A percentile compares a stretch with the other conserved stretches of the same genome.
Evolutionary conservation across 2,113 vertebrate species (phyloP).

Genomic region (Conger conger): DNA sequence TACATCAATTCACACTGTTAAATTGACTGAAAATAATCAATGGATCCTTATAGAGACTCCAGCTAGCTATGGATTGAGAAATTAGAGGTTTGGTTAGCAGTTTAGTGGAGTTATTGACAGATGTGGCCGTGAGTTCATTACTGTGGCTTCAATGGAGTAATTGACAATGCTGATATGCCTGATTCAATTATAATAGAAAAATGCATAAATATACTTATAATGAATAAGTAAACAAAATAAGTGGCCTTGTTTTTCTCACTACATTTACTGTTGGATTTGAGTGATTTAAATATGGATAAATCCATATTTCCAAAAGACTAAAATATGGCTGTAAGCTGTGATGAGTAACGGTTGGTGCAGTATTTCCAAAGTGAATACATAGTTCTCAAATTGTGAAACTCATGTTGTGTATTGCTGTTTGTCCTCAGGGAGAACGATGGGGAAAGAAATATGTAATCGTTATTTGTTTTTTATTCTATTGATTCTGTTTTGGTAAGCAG

Average conservation of each 20-base stretch:
- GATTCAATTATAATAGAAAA: not conserved
- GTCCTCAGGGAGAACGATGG: no score
- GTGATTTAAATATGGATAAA: not conserved
- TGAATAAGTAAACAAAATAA: not conserved
- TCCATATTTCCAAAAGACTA: not conserved
- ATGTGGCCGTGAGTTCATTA: not conserved
- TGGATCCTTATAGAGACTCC: not conserved
- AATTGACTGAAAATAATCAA: not conserved
- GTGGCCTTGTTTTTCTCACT: no score
- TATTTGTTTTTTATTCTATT: no score
- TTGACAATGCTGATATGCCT: not conserved
- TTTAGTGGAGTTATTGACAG: not conserved
- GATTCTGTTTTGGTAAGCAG: no score
- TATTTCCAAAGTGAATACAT: no score
- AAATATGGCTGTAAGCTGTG: no score
- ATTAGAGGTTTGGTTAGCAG: not conserved
- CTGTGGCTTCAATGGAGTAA: not conserved
- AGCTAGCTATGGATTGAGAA: not conserved
- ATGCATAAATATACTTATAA: not conserved
- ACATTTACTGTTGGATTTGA: not conserved
- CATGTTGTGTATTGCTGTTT: no score
- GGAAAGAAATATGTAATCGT: no score
- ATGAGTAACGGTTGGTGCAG: no score
- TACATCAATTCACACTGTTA: not conserved
- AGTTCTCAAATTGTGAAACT: no score